Percentiles rank a stretch among this genome's conserved stretches.
Evolutionary conservation across 2,113 vertebrate genomes (phyloP).

Genomic region (Phrynosoma platyrhinos): DNA sequence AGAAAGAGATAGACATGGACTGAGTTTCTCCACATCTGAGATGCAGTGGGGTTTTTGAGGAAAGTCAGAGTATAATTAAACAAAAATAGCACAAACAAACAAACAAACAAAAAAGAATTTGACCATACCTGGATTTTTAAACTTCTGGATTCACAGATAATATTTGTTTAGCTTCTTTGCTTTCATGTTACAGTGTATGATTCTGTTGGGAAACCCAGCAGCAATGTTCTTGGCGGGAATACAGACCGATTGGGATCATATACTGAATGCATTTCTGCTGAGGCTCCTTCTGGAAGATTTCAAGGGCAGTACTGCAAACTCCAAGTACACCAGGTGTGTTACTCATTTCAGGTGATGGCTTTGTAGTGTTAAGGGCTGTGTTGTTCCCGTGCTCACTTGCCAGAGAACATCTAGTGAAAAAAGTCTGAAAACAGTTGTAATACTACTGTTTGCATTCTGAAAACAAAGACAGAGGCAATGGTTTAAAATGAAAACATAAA

Average conservation of each 20-base stretch:
- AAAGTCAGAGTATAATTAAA: too few species aligned
- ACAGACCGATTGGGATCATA: constrained; percentile 80
- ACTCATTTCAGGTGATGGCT: neutral
- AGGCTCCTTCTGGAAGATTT: constrained; percentile 67
- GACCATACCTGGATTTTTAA: too few species aligned
- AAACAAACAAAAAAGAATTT: too few species aligned
- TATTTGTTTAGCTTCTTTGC: constrained; percentile 20
- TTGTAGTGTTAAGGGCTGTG: neutral
- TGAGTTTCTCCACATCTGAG: neutral
- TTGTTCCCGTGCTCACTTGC: neutral
- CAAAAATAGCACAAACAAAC: too few species aligned
- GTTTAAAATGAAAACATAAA: neutral
- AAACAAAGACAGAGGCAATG: neutral
- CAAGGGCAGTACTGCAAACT: constrained; percentile 85
- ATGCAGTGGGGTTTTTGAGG: too few species aligned
- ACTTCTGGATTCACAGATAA: neutral
- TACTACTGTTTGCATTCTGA: neutral
- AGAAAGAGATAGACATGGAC: neutral
- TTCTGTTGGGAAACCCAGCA: constrained; percentile 84
- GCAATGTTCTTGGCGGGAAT: constrained; percentile 82
- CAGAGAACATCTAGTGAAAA: neutral
- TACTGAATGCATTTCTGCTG: constrained; percentile 78
- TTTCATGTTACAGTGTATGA: constrained; percentile 83
- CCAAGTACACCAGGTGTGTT: constrained; percentile 79
- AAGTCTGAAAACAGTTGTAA: neutral